Conservation (phyloP, 2,113 vertebrate genomes). For the Syngnathoides biaculeatus region DNA sequence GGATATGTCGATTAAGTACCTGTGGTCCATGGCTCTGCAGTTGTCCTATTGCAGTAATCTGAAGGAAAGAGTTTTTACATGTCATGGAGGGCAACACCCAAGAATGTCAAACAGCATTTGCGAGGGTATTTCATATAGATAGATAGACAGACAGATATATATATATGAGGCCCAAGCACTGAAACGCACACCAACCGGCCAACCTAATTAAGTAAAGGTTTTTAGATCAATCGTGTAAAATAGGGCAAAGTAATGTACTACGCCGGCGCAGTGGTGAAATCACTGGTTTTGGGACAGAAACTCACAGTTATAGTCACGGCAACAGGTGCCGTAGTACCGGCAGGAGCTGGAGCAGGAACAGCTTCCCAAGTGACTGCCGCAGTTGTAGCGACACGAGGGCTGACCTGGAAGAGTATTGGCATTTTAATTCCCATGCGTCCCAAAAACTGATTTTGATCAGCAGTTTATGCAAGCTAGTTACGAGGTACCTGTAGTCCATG, state of each 20-base stretch:
- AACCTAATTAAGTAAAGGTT: no score
- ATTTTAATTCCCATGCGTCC: no score
- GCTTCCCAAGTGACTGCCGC: constrained; percentile 20
- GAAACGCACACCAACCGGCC: no score
- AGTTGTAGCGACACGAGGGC: constrained; percentile 44
- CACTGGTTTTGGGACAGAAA: background rate
- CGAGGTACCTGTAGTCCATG: background rate
- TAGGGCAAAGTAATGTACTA: no score
- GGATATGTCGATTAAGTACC: background rate
- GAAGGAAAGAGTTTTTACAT: background rate
- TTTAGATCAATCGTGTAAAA: no score
- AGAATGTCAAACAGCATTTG: background rate
- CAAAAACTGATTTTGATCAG: no score
- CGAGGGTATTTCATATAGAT: no score
- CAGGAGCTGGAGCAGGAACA: constrained; percentile 65
- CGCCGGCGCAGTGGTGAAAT: background rate
- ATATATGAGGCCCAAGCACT: no score
- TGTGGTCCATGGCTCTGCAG: background rate
- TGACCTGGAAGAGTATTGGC: constrained; percentile 3
- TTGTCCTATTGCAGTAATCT: constrained; percentile 2
- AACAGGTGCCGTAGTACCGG: constrained; percentile 46
- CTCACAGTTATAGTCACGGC: constrained; percentile 48
- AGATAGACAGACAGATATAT: no score
- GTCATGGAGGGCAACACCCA: no score
- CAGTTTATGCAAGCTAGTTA: no score